These are phyloP conservation scores for Crenuchus spilurus DNA, from an alignment of 2,797 vertebrate species.

Conservation along the genomic window DNA sequence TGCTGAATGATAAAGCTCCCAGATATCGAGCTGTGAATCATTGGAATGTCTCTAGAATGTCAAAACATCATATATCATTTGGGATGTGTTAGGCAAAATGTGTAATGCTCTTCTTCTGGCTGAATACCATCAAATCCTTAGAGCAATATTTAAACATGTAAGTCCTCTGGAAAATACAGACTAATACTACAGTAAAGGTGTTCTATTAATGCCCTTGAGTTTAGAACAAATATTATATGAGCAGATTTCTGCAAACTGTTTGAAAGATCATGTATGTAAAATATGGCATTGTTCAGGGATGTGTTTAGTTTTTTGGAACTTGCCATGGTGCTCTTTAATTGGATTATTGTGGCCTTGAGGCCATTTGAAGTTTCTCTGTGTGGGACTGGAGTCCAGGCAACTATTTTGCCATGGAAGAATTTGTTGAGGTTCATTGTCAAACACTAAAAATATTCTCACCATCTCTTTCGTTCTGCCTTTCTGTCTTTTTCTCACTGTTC, in stretches of 20 bases:
- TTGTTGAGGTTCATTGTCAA: neutral
- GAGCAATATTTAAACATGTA: neutral
- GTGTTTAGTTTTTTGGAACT: neutral
- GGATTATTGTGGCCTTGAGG: slow-evolving; percentile 1
- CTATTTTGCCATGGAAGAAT: neutral
- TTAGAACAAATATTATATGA: neutral
- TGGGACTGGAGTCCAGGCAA: neutral
- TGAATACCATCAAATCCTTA: neutral
- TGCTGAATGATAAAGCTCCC: too few relatives aligned
- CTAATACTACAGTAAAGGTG: neutral
- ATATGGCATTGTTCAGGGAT: neutral
- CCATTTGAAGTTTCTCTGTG: neutral
- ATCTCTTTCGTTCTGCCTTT: too few relatives aligned
- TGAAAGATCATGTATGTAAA: neutral
- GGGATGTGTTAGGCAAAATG: too few relatives aligned
- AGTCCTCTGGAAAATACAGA: too few relatives aligned
- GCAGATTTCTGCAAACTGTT: too few relatives aligned
- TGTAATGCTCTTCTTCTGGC: too few relatives aligned
- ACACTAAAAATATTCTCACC: neutral
- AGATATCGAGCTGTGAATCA: too few relatives aligned
- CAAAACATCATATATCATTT: too few relatives aligned
- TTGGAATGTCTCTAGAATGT: too few relatives aligned
- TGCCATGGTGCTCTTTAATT: neutral
- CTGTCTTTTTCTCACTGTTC: too few relatives aligned
- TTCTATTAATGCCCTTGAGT: neutral